Conservation (phyloP, 2,113 vertebrate genomes). For the Trachemys scripta region DNA sequence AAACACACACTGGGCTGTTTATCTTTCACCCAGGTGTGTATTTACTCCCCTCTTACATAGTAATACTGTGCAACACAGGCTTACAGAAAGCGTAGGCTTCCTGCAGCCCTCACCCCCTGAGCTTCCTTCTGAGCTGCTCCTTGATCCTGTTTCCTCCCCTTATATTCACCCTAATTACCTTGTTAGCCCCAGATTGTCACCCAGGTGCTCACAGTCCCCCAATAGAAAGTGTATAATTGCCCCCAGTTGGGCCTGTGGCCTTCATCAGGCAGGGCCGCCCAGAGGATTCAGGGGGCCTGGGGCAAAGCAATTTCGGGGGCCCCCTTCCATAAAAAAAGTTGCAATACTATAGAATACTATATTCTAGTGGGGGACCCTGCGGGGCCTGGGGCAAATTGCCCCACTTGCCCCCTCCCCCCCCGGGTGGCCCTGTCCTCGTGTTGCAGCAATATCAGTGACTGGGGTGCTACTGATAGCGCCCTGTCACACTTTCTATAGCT, state of each 20-base stretch:
- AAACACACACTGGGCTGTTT: neutral
- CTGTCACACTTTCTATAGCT: neutral
- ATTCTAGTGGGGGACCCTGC: too few species aligned
- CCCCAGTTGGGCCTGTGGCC: neutral
- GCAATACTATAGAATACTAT: too few species aligned
- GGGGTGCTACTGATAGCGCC: neutral
- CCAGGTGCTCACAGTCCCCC: neutral
- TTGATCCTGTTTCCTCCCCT: neutral
- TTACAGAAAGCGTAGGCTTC: neutral
- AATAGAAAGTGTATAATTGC: neutral
- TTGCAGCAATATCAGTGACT: neutral
- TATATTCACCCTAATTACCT: neutral
- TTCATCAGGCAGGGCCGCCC: neutral
- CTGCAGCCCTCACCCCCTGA: too few species aligned
- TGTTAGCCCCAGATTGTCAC: neutral
- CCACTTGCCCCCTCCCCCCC: too few species aligned
- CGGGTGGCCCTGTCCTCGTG: neutral
- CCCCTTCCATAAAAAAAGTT: too few species aligned
- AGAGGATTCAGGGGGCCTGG: too few species aligned
- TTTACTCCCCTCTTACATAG: neutral
- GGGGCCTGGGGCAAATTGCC: too few species aligned
- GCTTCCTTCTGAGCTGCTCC: neutral
- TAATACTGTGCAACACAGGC: neutral
- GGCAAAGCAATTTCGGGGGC: too few species aligned
- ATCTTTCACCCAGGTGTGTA: neutral